Percentiles rank a stretch among this genome's conserved stretches.
These are phyloP conservation scores for Apistogramma diplotaenia DNA, from an alignment of 2,113 vertebrate genomes.

Conservation along the genomic window DNA sequence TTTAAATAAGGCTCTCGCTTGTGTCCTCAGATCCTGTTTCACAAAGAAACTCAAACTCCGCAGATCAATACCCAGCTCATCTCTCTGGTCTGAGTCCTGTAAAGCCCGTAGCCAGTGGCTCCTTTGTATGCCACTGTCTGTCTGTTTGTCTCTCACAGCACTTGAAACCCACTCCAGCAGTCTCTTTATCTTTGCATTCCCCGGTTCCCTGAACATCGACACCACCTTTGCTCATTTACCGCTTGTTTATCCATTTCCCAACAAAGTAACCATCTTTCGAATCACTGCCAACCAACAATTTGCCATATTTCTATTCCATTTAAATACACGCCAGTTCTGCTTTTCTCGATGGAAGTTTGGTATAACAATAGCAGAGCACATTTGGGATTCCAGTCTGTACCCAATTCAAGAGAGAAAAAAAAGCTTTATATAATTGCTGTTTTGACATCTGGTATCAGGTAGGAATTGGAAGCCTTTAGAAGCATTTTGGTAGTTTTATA, in stretches of 20 bases:
- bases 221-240: slow-evolving; percentile 30
- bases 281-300: not conserved
- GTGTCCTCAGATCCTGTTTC: slow-evolving; percentile 70
- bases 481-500: not conserved
- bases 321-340: not conserved
- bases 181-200: slow-evolving; percentile 27
- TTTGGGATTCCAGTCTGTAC: not conserved
- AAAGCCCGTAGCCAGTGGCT: slow-evolving; percentile 45
- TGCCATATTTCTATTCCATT: not conserved
- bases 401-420: not conserved
- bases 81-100: slow-evolving; percentile 34
- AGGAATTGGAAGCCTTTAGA: not conserved
- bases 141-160: slow-evolving; percentile 39
- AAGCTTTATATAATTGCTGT: not conserved
- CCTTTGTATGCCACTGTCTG: slow-evolving; percentile 35
- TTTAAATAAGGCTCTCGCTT: slow-evolving; percentile 68
- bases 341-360: not conserved
- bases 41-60: slow-evolving; percentile 70
- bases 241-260: slow-evolving; percentile 31
- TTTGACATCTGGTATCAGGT: not conserved
- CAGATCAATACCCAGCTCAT: slow-evolving; percentile 65
- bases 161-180: slow-evolving; percentile 39
- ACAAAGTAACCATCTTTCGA: not conserved
- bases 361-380: not conserved
- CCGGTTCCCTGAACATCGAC: slow-evolving; percentile 9